phyloP scores from a whole-genome alignment of 2,888 invertebrate species.

The Leptarthrus brevirostris region DNA sequence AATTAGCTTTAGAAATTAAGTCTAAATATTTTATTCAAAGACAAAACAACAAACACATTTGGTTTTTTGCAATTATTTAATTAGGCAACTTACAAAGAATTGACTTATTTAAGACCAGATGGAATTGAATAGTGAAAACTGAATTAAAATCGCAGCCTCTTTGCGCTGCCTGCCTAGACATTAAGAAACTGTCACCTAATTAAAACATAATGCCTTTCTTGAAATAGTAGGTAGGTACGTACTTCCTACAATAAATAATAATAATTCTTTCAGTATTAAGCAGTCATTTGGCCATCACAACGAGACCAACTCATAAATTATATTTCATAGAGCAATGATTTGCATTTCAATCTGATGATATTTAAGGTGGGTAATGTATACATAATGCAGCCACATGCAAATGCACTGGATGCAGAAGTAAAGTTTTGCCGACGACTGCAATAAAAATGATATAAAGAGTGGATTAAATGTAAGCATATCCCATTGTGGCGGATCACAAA shows the following conservation, averaged over 20 bases:
- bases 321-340: conserved; percentile 9
- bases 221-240: no score
- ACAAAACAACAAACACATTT: no score
- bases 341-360: conserved; percentile 14
- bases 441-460: conserved; percentile 41
- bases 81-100: no score
- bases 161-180: no score
- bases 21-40: no score
- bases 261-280: not conserved
- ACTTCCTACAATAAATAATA: not conserved
- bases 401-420: conserved; percentile 5
- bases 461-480: conserved; percentile 40
- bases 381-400: conserved; percentile 16
- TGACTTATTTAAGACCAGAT: no score
- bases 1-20: no score
- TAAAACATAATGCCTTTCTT: not conserved
- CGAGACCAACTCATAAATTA: not conserved
- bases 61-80: no score
- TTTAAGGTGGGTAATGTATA: conserved; percentile 10
- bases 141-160: no score
- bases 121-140: no score
- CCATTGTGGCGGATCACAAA: conserved; percentile 47
- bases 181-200: no score
- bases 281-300: conserved; percentile 3
- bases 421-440: conserved; percentile 15